phyloP scores from a whole-genome alignment of 2,797 vertebrate genomes.

The Morelia viridis region DNA sequence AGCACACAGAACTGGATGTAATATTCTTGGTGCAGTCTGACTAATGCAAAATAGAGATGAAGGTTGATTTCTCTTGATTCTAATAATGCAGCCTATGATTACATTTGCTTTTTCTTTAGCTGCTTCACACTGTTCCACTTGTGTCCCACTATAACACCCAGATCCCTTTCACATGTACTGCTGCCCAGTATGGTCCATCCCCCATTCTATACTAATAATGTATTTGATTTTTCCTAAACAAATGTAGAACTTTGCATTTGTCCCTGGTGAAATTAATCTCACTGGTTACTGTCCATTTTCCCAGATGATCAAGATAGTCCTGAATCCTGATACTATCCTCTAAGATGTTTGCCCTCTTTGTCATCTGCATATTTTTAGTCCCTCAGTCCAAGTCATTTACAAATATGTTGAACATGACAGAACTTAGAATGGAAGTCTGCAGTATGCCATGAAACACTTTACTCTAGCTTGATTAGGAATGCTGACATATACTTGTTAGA shows the following conservation, averaged over 20 bases:
- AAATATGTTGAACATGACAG: neutral
- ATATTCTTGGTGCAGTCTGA: too few species aligned
- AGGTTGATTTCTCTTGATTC: too few species aligned
- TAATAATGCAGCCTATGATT: neutral
- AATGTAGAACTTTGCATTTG: neutral
- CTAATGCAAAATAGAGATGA: too few species aligned
- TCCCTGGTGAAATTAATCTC: neutral
- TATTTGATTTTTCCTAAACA: neutral
- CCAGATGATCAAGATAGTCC: neutral
- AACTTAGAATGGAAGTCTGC: neutral
- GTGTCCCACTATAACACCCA: neutral
- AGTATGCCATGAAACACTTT: neutral
- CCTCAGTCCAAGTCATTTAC: neutral
- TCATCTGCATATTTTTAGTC: neutral
- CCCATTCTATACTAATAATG: neutral
- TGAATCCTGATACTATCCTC: neutral
- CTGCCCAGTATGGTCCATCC: neutral
- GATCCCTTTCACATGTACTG: neutral
- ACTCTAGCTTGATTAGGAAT: neutral
- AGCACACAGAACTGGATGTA: too few species aligned
- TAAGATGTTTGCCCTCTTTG: neutral
- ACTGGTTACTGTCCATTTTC: neutral
- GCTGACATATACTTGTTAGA: neutral
- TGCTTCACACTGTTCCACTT: neutral
- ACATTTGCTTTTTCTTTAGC: neutral